Base-by-base conservation (phyloP, 2,888 invertebrate genomes). In the Agonum fuliginosum region DNA sequence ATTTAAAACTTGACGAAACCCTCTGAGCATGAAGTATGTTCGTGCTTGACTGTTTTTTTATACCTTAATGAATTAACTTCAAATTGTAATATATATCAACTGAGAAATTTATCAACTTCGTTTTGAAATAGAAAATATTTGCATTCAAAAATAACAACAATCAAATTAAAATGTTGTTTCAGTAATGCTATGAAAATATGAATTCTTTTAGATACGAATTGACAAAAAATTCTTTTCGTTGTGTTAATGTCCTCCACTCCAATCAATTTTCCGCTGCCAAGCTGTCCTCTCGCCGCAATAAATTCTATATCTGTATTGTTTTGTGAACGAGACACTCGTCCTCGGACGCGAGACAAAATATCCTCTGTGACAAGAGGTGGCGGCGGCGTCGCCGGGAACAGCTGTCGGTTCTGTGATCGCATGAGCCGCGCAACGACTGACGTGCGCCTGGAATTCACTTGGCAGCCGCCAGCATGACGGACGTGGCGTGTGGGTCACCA, bases 261-360 rank as follows among this genome's bases (percentile, higher is more conserved):
- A 19, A 73, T 73, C 37, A 73, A 73, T 73, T 58, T 51, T 58
- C 69, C 41, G 20, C 22, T 43, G 43, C 22, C 69, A 19, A 41
- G 41, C 58, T 27, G 30, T 43, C 46, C 19, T 73, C 58, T 19
- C 46, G 62, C 72, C 72, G 67, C 78, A 62, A 78, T 80, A 79
- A 78, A 80, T 79, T 78, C 77, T 78, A 79, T 70, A 46, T 70
- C 70, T 43, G 48, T 46, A 46, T 77, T 80, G 78, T 79, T 80
- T 79, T 78, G 78, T 37, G 75, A 74, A 77, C 78, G 79, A 76
- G 78, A 79, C 69, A 43, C n/a, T n/a, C n/a, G n/a, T n/a, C n/a
- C n/a, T n/a, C 14, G 69, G 62, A 48, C 48, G 48, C 75, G 51
- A 73, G 79, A 79, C 80, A 73, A 71, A 34, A 73, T 78, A 78